phyloP scores from a whole-genome alignment of 2,888 invertebrate genomes.

The Cylloceria caligata region DNA sequence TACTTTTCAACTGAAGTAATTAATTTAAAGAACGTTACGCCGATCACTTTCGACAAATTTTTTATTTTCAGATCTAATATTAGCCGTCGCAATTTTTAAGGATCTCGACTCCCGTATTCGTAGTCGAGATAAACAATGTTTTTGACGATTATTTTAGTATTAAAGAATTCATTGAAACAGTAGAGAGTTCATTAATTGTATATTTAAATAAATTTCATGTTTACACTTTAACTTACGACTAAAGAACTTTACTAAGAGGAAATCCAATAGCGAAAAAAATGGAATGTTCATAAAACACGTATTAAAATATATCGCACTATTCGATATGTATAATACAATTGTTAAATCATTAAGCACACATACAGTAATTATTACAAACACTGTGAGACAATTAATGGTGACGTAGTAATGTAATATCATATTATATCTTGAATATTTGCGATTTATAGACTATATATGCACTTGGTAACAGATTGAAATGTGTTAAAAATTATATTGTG shows the following conservation, averaged over 20 bases:
- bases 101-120: not conserved
- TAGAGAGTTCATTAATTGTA: constrained; percentile 43
- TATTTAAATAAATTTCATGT: constrained; percentile 4
- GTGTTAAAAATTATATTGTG: constrained; percentile 47
- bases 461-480: constrained; percentile 16
- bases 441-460: constrained; percentile 28
- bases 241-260: constrained; percentile 3
- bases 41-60: too few relatives aligned
- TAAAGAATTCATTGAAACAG: not conserved
- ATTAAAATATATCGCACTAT: constrained; percentile 16
- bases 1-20: too few relatives aligned
- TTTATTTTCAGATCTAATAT: too few relatives aligned
- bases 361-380: not conserved
- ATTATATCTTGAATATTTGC: not conserved
- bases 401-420: constrained; percentile 26
- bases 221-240: constrained; percentile 6
- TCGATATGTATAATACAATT: constrained; percentile 17
- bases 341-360: constrained; percentile 21
- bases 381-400: constrained; percentile 32
- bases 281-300: constrained; percentile 11
- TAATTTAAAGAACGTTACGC: too few relatives aligned
- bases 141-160: not conserved
- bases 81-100: not conserved
- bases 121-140: too few relatives aligned
- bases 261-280: not conserved